These are phyloP conservation scores for Cerastis leucographa DNA, from an alignment of 2,888 invertebrate genomes.

Conservation along the genomic window DNA sequence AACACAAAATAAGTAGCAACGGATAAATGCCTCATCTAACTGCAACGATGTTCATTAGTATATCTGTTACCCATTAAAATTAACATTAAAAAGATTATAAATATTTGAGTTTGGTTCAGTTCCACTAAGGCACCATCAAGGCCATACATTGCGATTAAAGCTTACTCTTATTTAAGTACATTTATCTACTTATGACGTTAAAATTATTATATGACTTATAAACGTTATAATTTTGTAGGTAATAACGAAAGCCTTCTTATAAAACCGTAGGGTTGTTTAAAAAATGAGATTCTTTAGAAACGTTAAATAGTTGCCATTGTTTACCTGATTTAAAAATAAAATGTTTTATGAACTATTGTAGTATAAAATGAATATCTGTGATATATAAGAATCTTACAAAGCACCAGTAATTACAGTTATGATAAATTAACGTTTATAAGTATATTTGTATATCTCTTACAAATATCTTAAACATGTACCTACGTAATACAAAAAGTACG, in stretches of 20 bases:
- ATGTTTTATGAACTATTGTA: neutral
- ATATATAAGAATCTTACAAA: conserved; percentile 6
- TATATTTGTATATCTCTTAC: conserved; percentile 2
- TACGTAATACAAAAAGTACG: neutral
- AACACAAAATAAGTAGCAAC: conserved; percentile 3
- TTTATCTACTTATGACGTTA: conserved; percentile 20
- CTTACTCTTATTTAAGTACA: conserved; percentile 73
- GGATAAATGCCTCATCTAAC: conserved; percentile 33
- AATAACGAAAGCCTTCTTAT: conserved; percentile 29
- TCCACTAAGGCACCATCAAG: conserved; percentile 87
- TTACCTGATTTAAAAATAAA: conserved; percentile 7
- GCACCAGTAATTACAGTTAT: conserved; percentile 13
- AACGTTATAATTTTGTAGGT: conserved; percentile 50
- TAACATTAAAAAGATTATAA: conserved; percentile 64
- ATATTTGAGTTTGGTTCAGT: conserved; percentile 88
- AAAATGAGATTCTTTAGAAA: conserved; percentile 23
- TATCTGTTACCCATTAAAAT: conserved; percentile 46
- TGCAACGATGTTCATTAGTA: conserved; percentile 30
- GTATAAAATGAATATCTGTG: neutral
- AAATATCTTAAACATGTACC: conserved; percentile 6
- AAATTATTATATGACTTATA: conserved; percentile 52
- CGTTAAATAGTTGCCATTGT: neutral
- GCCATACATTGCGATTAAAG: conserved; percentile 87
- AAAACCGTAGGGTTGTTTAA: neutral
- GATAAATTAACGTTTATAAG: conserved; percentile 28